Evolutionary conservation across 2,888 invertebrate genomes (phyloP).

Genomic region (Oscheius sp.): DNA sequence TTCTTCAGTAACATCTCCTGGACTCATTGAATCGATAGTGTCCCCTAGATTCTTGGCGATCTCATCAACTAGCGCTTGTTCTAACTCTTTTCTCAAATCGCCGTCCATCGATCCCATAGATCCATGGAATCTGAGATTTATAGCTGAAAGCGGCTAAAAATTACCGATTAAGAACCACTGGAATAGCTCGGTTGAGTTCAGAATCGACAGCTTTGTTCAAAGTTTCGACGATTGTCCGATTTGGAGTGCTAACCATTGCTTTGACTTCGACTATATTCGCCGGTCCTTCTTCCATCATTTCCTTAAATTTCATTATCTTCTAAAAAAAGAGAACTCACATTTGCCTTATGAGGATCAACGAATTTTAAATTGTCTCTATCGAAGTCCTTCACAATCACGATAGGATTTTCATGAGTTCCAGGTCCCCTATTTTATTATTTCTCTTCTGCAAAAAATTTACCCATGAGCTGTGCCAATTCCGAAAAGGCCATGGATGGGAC

Average conservation of each 20-base stretch:
- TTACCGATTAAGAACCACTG: slow-evolving; percentile 44
- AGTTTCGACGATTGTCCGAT: slow-evolving; percentile 40
- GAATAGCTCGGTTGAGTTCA: slow-evolving; percentile 53
- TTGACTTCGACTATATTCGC: slow-evolving; percentile 57
- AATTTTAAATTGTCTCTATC: slow-evolving; percentile 47
- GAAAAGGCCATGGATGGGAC: slow-evolving; percentile 45
- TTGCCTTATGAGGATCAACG: slow-evolving; percentile 38
- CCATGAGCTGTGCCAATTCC: slow-evolving; percentile 52
- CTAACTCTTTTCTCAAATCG: slow-evolving; percentile 47
- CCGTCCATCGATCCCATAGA: slow-evolving; percentile 39
- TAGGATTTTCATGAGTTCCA: slow-evolving; percentile 44
- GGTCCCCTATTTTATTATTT: slow-evolving; percentile 30
- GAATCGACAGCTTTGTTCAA: slow-evolving; percentile 46
- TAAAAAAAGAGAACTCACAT: too few relatives aligned
- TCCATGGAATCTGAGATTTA: slow-evolving; percentile 38
- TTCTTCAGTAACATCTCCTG: slow-evolving; percentile 36
- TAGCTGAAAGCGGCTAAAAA: not conserved
- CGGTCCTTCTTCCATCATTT: slow-evolving; percentile 35
- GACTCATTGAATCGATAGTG: slow-evolving; percentile 39
- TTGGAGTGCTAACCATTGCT: slow-evolving; percentile 50
- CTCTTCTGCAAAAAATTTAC: not conserved
- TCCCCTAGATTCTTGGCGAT: slow-evolving; percentile 49
- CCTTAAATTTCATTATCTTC: slow-evolving; percentile 21
- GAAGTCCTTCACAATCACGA: slow-evolving; percentile 49
- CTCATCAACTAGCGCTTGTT: slow-evolving; percentile 50